A percentile compares a stretch with the other conserved stretches of the same genome.
These are phyloP conservation scores for Helogale parvula DNA, from an alignment of 2,113 vertebrate species.

Conservation along the genomic window DNA sequence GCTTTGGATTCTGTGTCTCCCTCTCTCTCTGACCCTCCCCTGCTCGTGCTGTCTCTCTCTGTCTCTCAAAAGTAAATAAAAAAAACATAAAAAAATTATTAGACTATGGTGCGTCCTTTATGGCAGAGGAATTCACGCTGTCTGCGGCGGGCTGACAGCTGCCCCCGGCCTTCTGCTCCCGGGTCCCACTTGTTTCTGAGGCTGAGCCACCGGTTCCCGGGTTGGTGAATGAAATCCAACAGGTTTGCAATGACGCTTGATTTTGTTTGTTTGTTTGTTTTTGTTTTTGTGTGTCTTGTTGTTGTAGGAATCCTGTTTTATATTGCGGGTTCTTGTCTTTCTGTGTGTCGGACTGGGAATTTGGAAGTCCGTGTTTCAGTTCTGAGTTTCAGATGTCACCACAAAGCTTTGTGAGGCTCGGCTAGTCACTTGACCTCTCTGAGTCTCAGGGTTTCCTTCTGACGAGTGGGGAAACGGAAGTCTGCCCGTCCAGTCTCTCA, in stretches of 20 bases:
- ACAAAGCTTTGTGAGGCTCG: not conserved
- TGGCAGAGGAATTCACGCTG: rapidly evolving
- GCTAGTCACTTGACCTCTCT: not conserved
- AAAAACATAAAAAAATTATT: too few species aligned
- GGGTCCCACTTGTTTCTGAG: not conserved
- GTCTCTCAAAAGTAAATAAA: too few species aligned
- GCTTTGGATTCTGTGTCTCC: too few species aligned
- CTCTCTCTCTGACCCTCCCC: too few species aligned
- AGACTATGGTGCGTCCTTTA: not conserved
- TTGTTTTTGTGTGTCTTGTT: not conserved
- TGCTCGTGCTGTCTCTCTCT: too few species aligned
- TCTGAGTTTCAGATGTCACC: not conserved
- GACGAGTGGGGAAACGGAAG: not conserved
- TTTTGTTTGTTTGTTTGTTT: too few species aligned
- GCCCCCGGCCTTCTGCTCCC: not conserved
- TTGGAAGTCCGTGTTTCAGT: not conserved
- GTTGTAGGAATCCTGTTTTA: not conserved
- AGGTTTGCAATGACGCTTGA: not conserved
- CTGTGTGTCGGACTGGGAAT: not conserved
- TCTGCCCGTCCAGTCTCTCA: not conserved
- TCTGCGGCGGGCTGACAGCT: not conserved
- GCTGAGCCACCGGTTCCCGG: not conserved
- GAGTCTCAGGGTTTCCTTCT: not conserved
- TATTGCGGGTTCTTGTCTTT: not conserved
- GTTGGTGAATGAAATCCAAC: not conserved